A percentile compares a stretch with the other conserved stretches of the same genome.
Evolutionary conservation across 2,888 invertebrate genomes (phyloP).

Genomic region (Arenicola marina): DNA sequence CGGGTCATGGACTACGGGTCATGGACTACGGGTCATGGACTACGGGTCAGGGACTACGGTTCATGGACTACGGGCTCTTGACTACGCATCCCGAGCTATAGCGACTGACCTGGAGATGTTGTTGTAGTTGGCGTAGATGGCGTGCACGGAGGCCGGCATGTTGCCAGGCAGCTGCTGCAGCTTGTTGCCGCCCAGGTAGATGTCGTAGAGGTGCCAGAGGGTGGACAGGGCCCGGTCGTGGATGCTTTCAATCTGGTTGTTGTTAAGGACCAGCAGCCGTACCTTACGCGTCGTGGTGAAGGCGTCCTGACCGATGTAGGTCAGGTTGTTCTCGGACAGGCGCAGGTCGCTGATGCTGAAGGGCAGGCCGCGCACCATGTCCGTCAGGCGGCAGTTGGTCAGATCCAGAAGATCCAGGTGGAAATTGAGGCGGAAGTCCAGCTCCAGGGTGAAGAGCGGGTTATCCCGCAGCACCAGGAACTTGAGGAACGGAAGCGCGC

Average conservation of each 20-base stretch:
- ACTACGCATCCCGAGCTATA: no score
- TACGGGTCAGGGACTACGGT: no score
- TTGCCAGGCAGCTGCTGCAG: slow-evolving; percentile 21
- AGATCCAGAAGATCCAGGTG: slow-evolving; percentile 65
- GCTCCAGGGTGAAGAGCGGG: slow-evolving; percentile 61
- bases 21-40: no score
- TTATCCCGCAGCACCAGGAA: slow-evolving; percentile 75
- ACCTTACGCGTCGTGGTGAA: slow-evolving; percentile 85
- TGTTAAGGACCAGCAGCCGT: slow-evolving; percentile 77
- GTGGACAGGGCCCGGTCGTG: slow-evolving; percentile 83
- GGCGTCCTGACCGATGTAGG: slow-evolving; percentile 69
- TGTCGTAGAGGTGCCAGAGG: slow-evolving; percentile 78
- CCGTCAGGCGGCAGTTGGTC: slow-evolving; percentile 44
- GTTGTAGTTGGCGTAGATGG: slow-evolving; percentile 31
- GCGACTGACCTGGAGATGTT: slow-evolving; percentile 15
- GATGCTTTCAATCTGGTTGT: slow-evolving; percentile 79
- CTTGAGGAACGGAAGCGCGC: slow-evolving; percentile 73
- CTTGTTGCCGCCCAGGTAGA: slow-evolving; percentile 77
- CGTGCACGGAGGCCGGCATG: slow-evolving; percentile 24
- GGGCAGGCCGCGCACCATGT: slow-evolving; percentile 66
- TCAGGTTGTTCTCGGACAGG: slow-evolving; percentile 81
- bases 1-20: no score
- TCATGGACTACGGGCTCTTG: no score
- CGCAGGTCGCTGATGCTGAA: slow-evolving; percentile 80
- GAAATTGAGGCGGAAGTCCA: slow-evolving; percentile 58